A percentile compares a stretch with the other conserved stretches of the same genome.
Evolutionary conservation across 2,888 invertebrate genomes (phyloP).

Genomic region (Alviniconcha strummeri): DNA sequence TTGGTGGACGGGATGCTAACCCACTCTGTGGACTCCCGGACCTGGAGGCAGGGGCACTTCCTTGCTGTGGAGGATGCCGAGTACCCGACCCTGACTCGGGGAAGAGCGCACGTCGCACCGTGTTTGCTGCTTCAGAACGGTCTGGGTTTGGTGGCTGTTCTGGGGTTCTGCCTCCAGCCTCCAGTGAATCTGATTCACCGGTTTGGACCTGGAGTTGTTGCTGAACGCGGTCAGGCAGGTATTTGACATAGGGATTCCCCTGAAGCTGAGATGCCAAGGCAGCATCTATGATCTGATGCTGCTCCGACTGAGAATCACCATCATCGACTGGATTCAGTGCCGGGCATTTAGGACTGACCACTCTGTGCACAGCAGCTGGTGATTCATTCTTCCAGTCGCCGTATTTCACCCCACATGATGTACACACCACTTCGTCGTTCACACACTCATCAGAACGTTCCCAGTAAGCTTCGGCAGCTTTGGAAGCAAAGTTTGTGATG

Average conservation of each 20-base stretch:
- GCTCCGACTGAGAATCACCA: too few species aligned
- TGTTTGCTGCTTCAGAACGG: neutral
- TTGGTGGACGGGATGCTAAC: neutral
- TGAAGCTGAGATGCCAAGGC: too few species aligned
- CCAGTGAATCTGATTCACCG: too few species aligned
- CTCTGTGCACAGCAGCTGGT: constrained; percentile 37
- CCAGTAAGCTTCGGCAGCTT: constrained; percentile 38
- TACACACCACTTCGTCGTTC: constrained; percentile 38
- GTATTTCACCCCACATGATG: constrained; percentile 31
- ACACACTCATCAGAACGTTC: constrained; percentile 9
- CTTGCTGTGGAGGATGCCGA: neutral
- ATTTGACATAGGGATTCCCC: neutral
- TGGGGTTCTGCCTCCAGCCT: neutral
- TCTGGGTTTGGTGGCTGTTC: neutral
- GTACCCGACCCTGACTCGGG: neutral
- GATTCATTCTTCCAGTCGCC: constrained; percentile 32
- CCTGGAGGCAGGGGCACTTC: neutral
- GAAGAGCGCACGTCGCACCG: constrained; percentile 7
- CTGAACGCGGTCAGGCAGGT: neutral
- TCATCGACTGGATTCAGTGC: constrained; percentile 26
- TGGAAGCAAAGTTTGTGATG: constrained; percentile 33
- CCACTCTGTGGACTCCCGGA: neutral
- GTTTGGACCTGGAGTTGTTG: neutral
- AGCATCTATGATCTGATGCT: too few species aligned
- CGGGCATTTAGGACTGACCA: constrained; percentile 33